A percentile compares a stretch with the other conserved stretches of the same genome.
phyloP scores from a whole-genome alignment of 2,888 invertebrate species.

The Priocnemis perturbator region DNA sequence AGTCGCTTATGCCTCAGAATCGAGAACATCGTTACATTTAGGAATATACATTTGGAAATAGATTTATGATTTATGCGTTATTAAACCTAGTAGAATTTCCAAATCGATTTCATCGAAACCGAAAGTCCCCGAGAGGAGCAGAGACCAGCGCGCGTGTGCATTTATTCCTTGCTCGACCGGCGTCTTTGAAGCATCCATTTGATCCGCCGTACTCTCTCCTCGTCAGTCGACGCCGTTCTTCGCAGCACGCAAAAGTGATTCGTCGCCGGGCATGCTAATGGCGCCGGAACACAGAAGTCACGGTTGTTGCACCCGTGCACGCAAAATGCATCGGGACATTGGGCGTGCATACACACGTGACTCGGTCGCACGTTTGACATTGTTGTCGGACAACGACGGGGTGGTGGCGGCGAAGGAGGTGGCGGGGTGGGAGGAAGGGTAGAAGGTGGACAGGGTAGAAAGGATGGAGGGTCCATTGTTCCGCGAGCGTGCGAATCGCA shows the following conservation, averaged over 20 bases:
- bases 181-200: too few relatives aligned
- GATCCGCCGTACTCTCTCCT: too few relatives aligned
- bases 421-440: background rate
- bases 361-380: constrained; percentile 57
- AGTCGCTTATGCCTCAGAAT: too few relatives aligned
- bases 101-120: too few relatives aligned
- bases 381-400: constrained; percentile 33
- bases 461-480: constrained; percentile 61
- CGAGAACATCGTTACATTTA: too few relatives aligned
- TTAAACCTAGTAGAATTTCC: too few relatives aligned
- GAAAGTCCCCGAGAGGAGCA: too few relatives aligned
- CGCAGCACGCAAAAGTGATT: constrained; percentile 26
- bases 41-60: too few relatives aligned
- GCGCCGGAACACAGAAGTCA: constrained; percentile 55
- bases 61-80: too few relatives aligned
- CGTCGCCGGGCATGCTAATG: constrained; percentile 32
- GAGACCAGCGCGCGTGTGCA: too few relatives aligned
- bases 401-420: background rate
- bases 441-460: background rate
- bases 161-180: too few relatives aligned
- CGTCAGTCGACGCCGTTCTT: background rate
- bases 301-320: constrained; percentile 54
- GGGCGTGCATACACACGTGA: constrained; percentile 54
- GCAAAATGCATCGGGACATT: constrained; percentile 32
- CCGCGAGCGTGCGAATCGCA: constrained; percentile 58